Evolutionary conservation across 2,113 vertebrate species (phyloP), one percentile per base, ranked within the genome.

Genomic region (Podiceps cristatus): DNA sequence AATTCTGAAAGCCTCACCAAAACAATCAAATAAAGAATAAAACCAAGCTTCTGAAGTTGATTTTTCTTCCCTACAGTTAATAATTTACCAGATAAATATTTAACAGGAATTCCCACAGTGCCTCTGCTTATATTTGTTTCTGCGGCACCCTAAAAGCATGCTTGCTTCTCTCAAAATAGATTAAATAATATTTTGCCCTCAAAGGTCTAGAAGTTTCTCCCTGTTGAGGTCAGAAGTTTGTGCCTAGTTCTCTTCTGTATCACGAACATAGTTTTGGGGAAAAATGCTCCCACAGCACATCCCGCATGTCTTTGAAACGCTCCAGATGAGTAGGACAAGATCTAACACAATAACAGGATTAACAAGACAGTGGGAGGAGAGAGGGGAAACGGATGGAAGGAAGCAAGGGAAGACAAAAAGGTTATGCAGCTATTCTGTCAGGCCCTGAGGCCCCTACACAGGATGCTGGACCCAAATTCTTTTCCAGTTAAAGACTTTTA

Each of bases 41-140:
- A 87, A 19, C n/a, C 59, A 33, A 71, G 31, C 27, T 85, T 42
- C 7, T 1, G 1, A 29, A 20, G 35, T 28, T 15, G 37, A 19
- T 75, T 89, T 94, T 92, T 50, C 63, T 31, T 76, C 47, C 42
- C 35, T 56, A 9, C 25, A n/a, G 95, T 93, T 93, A 81, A 95
- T 94, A 71, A 89, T 93, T 94, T 33, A 87, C 86, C 58, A n/a
- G 86, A 84, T 49, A 81, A 96, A 89, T 72, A 93, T 81, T 85
- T 72, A 84, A 78, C 50, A 55, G 80, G 59, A 78, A 82, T 85
- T 87, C 91, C 84, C 86, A 63, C 72, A 19, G 88, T 28, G 82
- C 72, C 83, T 73, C 37, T 0, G 4, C 16, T 69, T 50, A 8
- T 71, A 8, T 71, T 92, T 94, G 86, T 86, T 79, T 76, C 62